A percentile compares a stretch with the other conserved stretches of the same genome.
Evolutionary conservation across 2,888 invertebrate genomes (phyloP).

Genomic region (Alitta virens): DNA sequence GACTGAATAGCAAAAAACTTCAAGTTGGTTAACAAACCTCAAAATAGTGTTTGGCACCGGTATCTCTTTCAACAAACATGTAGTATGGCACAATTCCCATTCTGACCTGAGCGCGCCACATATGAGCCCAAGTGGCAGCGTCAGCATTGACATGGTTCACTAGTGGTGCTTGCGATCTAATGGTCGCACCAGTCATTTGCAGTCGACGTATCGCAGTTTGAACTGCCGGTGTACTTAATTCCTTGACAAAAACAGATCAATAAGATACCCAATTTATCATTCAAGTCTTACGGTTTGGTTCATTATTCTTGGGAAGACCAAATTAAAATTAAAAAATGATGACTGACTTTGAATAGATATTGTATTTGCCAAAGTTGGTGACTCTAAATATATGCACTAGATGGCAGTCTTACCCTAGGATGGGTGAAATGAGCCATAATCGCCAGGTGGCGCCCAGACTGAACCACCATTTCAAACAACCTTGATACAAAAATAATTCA

Average conservation of each 20-base stretch:
- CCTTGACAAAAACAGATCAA: not conserved
- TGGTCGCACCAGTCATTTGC: conserved; percentile 13
- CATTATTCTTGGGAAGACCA: too few species aligned
- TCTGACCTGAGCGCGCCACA: conserved; percentile 18
- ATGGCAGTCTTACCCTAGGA: not conserved
- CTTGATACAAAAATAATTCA: too few species aligned
- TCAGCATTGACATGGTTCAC: conserved; percentile 15
- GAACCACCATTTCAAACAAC: conserved; percentile 19
- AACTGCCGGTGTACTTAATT: conserved; percentile 11
- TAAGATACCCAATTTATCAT: too few species aligned
- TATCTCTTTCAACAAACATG: conserved; percentile 19
- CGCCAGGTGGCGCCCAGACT: conserved; percentile 10
- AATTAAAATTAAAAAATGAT: too few species aligned
- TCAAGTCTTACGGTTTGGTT: too few species aligned
- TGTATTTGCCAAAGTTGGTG: too few species aligned
- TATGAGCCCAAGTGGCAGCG: conserved; percentile 6
- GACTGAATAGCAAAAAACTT: too few species aligned
- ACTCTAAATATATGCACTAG: too few species aligned
- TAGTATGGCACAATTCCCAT: conserved; percentile 17
- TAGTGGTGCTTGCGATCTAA: conserved; percentile 16
- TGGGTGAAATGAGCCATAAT: conserved; percentile 19
- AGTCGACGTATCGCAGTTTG: conserved; percentile 17
- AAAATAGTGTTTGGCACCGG: conserved; percentile 19
- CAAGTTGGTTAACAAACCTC: too few species aligned
- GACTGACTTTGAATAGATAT: too few species aligned